Evolutionary conservation across 2,888 invertebrate species (phyloP), one percentile per base, ranked within the genome.

Genomic region (Tetragonisca angustula): DNA sequence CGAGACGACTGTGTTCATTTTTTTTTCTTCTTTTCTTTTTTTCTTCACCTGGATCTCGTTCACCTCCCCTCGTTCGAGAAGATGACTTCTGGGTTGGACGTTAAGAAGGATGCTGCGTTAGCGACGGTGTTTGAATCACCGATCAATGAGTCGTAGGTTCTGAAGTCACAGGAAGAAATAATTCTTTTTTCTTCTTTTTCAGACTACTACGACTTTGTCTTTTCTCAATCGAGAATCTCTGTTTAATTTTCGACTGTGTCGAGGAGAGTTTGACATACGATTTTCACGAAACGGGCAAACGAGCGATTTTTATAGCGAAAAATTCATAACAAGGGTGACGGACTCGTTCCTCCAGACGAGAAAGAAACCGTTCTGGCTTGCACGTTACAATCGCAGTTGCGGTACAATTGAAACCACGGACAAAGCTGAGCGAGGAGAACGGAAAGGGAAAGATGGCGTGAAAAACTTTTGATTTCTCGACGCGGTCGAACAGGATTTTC

Each of bases 381-480:
- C 62, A 24, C 62, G 77, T 13, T 32, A 56, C 32, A 9, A 64
- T 56, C 27, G 61, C 50, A n/a, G 36, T 17, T 52, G 68, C 74
- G 32, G 3, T 21, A 62, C 71, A 81, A 83, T 81, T 69, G 76
- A 64, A 64, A 71, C 19, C 56, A 21, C 17, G 32, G 27, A 65
- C 68, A 59, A 56, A 62, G 77, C 49, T 32, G 24, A 3, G 5
- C 56, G 19, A 49, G 69, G 43, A 54, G 76, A 32, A 61, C 59
- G 61, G 68, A 19, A 50, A 59, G 59, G 19, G 24, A n/a, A 24
- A 24, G 21, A 32, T 13, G 59, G 36, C 43, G 52, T 36, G 43
- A 56, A 77, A 81, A 84, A 78, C 82, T 74, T 50, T n/a, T 82
- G 84, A 84, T 84, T 74, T 69, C 56, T 54, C 68, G 56, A 67